Evolutionary conservation across 2,888 invertebrate species (phyloP), one percentile per base, ranked within the genome.

Genomic region (Ferdinandea cuprea): DNA sequence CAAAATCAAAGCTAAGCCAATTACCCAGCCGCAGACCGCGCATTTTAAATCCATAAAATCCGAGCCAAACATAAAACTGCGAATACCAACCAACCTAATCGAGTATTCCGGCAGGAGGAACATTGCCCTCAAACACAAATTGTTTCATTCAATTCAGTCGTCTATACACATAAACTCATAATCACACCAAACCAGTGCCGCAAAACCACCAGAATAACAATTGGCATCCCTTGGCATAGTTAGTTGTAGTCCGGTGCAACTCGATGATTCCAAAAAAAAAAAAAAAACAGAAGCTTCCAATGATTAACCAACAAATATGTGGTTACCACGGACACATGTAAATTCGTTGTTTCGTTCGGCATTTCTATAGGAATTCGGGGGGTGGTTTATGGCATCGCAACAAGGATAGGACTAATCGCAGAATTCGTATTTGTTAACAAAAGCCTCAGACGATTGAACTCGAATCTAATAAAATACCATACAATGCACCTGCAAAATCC

Each of bases 281-380:
- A 42, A 28, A 0, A 21, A 44, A n/a, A n/a, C n/a, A n/a, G n/a
- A n/a, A n/a, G 32, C 46, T 17, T 61, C 32, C 54, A 52, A 73
- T 79, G 66, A 73, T 68, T 66, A 79, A 59, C 66, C 72, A 66
- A 54, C 66, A 73, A 79, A 79, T 66, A 73, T 79, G 79, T 73
- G 68, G 68, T 56, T 37, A 50, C 68, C 68, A 54, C 32, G 54
- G 21, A 73, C 66, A 68, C 66, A 66, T 73, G 73, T 73, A 68
- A 79, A 68, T 48, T 42, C 61, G 44, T 66, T 63, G 8, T 44
- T 42, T 11, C 58, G 8, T 44, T 42, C 7, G 17, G 7, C 4
- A 15, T 19, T 44, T 19, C 19, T 44, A 17, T 19, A 3, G 2
- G 3, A n/a, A n/a, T n/a, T n/a, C n/a, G n/a, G n/a, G n/a, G n/a